A percentile compares a stretch with the other conserved stretches of the same genome.
These are phyloP conservation scores for Forpus xanthops DNA, from an alignment of 2,797 vertebrate species.

Conservation along the genomic window DNA sequence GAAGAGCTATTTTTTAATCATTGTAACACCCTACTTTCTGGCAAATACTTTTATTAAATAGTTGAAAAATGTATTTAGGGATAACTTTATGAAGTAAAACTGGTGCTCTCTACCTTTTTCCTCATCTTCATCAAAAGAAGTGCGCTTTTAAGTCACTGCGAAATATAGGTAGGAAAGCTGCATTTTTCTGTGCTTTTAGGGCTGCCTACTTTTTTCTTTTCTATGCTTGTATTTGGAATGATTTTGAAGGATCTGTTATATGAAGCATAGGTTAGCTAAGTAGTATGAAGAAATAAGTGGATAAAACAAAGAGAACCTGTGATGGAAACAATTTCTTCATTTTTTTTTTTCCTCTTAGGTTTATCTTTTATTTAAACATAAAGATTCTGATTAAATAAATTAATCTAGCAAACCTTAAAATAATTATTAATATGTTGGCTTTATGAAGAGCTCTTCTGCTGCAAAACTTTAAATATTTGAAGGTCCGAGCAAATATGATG, in stretches of 20 bases:
- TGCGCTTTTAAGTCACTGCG: background rate
- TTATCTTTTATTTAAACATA: background rate
- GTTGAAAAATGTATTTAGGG: constrained; percentile 17
- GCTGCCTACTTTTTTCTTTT: background rate
- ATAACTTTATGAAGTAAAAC: background rate
- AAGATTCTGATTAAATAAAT: background rate
- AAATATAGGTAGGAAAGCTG: background rate
- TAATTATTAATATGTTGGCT: background rate
- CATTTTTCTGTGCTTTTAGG: constrained; percentile 14
- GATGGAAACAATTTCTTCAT: background rate
- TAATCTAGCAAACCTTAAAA: background rate
- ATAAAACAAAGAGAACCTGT: background rate
- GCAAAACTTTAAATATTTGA: constrained; percentile 1
- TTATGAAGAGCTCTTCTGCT: background rate
- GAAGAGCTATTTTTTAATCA: constrained; percentile 11
- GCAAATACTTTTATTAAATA: constrained; percentile 33
- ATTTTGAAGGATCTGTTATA: background rate
- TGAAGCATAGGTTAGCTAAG: background rate
- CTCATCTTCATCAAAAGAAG: constrained; percentile 29
- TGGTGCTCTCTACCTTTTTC: background rate
- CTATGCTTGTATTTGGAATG: background rate
- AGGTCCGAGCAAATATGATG: background rate
- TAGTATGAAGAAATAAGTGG: background rate
- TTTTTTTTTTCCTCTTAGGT: background rate
- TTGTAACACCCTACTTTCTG: background rate